These are phyloP conservation scores for Lontra canadensis DNA, from an alignment of 2,113 vertebrate genomes.

Conservation along the genomic window DNA sequence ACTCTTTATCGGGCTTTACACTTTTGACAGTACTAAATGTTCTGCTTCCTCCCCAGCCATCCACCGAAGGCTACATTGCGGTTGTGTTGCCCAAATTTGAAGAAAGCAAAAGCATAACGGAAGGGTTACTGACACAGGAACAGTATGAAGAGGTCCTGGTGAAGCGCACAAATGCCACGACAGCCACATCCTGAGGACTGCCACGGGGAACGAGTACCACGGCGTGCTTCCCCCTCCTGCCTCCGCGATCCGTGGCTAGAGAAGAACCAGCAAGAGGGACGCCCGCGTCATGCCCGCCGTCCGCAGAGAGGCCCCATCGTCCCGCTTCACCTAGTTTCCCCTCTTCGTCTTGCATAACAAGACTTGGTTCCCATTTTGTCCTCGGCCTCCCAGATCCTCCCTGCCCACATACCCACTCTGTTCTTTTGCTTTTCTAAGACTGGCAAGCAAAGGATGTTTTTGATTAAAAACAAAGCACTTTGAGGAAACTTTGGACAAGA, in stretches of 20 bases:
- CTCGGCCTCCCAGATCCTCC: background rate
- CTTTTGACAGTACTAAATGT: slow-evolving; percentile 47
- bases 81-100: slow-evolving; percentile 98
- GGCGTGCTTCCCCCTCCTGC: too few relatives aligned
- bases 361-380: background rate
- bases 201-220: fast-evolving
- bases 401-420: background rate
- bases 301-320: background rate
- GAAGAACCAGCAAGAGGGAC: fast-evolving
- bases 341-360: background rate
- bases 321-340: background rate
- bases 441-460: slow-evolving; percentile 5
- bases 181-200: slow-evolving; percentile 39
- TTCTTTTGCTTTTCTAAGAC: background rate
- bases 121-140: slow-evolving; percentile 90
- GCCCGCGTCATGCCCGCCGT: fast-evolving
- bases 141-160: slow-evolving; percentile 90
- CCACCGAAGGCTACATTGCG: slow-evolving; percentile 96
- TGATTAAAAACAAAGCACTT: background rate
- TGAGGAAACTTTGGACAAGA: background rate
- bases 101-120: slow-evolving; percentile 96
- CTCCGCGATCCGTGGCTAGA: fast-evolving
- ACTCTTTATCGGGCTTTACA: background rate
- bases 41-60: slow-evolving; percentile 86
- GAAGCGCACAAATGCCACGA: slow-evolving; percentile 80